Conservation (phyloP, 1,140 invertebrate species). For the Phocides pigmalion region DNA sequence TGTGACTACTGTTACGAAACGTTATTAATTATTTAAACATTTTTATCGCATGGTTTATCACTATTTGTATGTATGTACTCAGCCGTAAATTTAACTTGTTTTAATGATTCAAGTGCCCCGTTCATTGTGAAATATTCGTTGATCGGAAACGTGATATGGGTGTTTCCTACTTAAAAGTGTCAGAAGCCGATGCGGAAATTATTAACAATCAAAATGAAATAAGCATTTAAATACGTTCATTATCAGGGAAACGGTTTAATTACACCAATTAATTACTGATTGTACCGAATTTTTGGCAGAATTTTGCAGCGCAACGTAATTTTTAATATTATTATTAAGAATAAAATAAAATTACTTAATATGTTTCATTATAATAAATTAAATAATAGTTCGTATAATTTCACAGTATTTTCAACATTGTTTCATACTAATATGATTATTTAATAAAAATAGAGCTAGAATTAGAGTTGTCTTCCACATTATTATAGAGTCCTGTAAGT, state of each 20-base stretch:
- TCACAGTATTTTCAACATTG: too few species aligned
- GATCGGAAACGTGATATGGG: slow-evolving; percentile 31
- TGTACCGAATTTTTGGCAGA: slow-evolving; percentile 28
- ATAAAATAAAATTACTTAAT: not conserved
- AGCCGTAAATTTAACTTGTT: slow-evolving; percentile 8
- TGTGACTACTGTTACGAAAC: too few species aligned
- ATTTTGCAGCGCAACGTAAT: slow-evolving; percentile 14
- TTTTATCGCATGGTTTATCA: not conserved
- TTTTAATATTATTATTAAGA: slow-evolving; percentile 14
- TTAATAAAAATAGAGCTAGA: too few species aligned
- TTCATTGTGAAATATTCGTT: slow-evolving; percentile 32
- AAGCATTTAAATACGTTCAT: slow-evolving; percentile 35
- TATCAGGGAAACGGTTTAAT: slow-evolving; percentile 29
- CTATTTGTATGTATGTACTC: not conserved
- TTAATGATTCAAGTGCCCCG: slow-evolving; percentile 27
- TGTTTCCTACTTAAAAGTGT: slow-evolving; percentile 32
- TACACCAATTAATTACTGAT: slow-evolving; percentile 33
- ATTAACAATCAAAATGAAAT: slow-evolving; percentile 35
- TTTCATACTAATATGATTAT: too few species aligned
- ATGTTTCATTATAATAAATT: not conserved
- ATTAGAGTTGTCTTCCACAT: too few species aligned
- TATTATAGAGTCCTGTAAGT: too few species aligned
- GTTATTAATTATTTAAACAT: too few species aligned
- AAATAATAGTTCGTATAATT: too few species aligned
- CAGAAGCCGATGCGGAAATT: slow-evolving; percentile 27